Conservation (phyloP, 2,888 invertebrate species). For the Synanthedon formicaeformis region DNA sequence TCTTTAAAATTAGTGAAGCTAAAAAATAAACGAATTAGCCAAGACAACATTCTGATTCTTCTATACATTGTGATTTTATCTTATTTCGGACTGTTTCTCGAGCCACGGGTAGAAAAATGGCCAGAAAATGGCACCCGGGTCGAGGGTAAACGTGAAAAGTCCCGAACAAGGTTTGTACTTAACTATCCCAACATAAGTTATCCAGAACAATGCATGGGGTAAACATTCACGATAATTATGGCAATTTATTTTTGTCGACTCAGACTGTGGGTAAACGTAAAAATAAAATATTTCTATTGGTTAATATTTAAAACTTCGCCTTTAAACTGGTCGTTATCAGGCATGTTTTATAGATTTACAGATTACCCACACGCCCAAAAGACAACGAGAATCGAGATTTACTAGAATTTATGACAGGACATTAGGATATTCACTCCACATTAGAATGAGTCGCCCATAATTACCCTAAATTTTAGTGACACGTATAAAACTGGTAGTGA, state of each 20-base stretch:
- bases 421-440: background rate
- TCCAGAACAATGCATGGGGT: conserved; percentile 58
- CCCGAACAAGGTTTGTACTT: conserved; percentile 27
- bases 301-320: no score
- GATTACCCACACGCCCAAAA: no score
- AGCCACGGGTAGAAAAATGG: background rate
- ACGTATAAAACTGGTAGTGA: conserved; percentile 39
- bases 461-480: background rate
- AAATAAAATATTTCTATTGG: background rate
- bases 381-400: no score
- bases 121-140: background rate
- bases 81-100: background rate
- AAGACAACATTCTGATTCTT: background rate
- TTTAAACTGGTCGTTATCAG: no score
- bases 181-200: conserved; percentile 62
- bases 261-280: background rate
- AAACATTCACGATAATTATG: background rate
- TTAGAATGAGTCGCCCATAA: background rate
- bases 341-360: no score
- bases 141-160: conserved; percentile 11
- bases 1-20: background rate
- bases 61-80: background rate
- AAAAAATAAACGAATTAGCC: no score
- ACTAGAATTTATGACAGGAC: background rate
- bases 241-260: background rate